phyloP scores from a whole-genome alignment of 1,140 invertebrate genomes.

The Tetraneura akinire region DNA sequence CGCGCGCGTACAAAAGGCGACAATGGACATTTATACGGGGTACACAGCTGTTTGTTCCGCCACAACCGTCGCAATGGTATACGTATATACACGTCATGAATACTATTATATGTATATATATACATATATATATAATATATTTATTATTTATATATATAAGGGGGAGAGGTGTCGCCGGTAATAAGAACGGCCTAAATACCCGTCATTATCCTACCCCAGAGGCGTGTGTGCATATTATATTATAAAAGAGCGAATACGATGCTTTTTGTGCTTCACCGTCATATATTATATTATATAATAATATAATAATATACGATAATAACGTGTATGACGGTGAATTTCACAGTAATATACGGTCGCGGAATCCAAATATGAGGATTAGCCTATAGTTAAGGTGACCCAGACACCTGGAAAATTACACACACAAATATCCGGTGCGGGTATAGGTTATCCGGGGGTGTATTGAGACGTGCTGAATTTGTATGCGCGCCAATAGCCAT shows the following conservation, averaged over 20 bases:
- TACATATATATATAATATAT: not conserved
- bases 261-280: constrained; percentile 17
- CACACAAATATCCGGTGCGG: constrained; percentile 12
- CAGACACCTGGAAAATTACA: constrained; percentile 41
- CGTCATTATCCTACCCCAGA: constrained; percentile 35
- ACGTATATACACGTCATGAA: not conserved
- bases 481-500: constrained; percentile 7
- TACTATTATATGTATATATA: too few relatives aligned
- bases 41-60: not conserved
- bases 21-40: constrained; percentile 35
- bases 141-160: not conserved
- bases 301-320: constrained; percentile 12
- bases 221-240: constrained; percentile 28
- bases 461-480: constrained; percentile 32
- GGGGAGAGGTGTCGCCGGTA: constrained; percentile 24
- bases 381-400: not conserved
- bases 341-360: constrained; percentile 42
- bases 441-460: not conserved
- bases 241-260: constrained; percentile 25
- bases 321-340: constrained; percentile 13
- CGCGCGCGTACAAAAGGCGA: not conserved
- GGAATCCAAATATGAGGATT: constrained; percentile 48
- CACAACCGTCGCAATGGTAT: not conserved
- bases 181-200: constrained; percentile 50
- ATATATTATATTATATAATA: not conserved